Evolutionary conservation across 2,797 vertebrate genomes (phyloP), one percentile per base, ranked within the genome.

Genomic region (Choloepus didactylus): DNA sequence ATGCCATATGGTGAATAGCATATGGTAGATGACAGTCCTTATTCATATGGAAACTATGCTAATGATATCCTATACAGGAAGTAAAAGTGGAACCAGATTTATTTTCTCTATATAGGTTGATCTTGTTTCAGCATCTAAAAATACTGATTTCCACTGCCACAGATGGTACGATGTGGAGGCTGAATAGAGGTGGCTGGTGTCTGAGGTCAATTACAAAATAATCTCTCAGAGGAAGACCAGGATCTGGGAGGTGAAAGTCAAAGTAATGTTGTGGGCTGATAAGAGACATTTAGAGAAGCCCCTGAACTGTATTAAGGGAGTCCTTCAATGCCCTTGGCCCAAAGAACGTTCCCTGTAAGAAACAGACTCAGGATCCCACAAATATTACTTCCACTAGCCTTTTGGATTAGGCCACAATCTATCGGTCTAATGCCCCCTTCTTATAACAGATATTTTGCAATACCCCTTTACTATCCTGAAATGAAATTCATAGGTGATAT

Each of bases 31-130:
- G n/a, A 96, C 29, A 85, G 73, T 82, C 59, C 56, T 49, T 90
- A 60, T 91, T 96, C 72, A 85, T 73, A 89, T 93, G 62, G 94
- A 95, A 95, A 95, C 94, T 83, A 97, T 93, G 95, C 89, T 97
- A 96, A 97, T 92, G 83, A 81, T 66, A 87, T 81, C 88, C 80
- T 84, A 18, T 89, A 89, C 38, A 91, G 56, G 59, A 97, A 96
- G 76, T 89, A 91, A 91, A 14, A 96, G 49, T 85, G 41, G 87
- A 96, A 76, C 38, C 49, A 91, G 75, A 93, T 81, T 88, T 91
- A 87, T 60, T 93, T 96, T 81, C 92, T 73, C 77, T 59, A 5
- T 12, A 93, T 89, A 54, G 16, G 35, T 77, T 73, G 93, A 73
- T 87, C 79, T 92, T 81, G 18, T 87, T 95, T 95, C 90, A 95